Percentiles rank a stretch among this genome's conserved stretches.
Evolutionary conservation across 2,888 invertebrate species (phyloP).

Genomic region (Ophioninae sp.): DNA sequence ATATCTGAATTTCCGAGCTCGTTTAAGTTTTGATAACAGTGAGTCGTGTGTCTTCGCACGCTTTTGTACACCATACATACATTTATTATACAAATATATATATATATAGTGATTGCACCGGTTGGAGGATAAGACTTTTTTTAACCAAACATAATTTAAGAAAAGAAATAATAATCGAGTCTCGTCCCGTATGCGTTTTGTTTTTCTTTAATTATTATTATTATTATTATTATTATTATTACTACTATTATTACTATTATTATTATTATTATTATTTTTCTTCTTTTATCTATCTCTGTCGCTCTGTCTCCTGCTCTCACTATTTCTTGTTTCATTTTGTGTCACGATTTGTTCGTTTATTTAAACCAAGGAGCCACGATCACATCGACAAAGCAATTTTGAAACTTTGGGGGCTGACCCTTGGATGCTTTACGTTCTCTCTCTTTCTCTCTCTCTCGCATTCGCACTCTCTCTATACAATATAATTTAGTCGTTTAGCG

Average conservation of each 20-base stretch:
- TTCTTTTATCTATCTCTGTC: conserved; percentile 4
- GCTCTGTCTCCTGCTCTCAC: conserved; percentile 19
- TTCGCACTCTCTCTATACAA: conserved; percentile 68
- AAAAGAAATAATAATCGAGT: conserved; percentile 26
- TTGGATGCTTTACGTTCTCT: conserved; percentile 49
- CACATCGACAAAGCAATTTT: conserved; percentile 73
- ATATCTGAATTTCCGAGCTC: conserved; percentile 61
- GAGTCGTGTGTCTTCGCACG: conserved; percentile 51
- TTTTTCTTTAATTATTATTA: conserved; percentile 45
- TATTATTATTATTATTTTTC: background rate
- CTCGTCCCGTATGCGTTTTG: conserved; percentile 38
- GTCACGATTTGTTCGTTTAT: conserved; percentile 31
- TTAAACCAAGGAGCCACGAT: conserved; percentile 69
- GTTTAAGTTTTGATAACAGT: conserved; percentile 56
- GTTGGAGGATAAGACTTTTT: conserved; percentile 51
- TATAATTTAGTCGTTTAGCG: conserved; percentile 75
- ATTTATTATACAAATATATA: conserved; percentile 49
- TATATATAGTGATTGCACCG: conserved; percentile 56
- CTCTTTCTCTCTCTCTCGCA: conserved; percentile 62
- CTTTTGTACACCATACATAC: conserved; percentile 43
- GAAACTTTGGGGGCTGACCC: conserved; percentile 65
- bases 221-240: background rate
- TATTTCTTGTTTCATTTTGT: background rate
- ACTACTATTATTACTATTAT: conserved; percentile 26
- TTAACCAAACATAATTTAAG: conserved; percentile 30